A percentile compares a stretch with the other conserved stretches of the same genome.
These are phyloP conservation scores for Girardinichthys multiradiatus DNA, from an alignment of 2,113 vertebrate genomes.

Conservation along the genomic window DNA sequence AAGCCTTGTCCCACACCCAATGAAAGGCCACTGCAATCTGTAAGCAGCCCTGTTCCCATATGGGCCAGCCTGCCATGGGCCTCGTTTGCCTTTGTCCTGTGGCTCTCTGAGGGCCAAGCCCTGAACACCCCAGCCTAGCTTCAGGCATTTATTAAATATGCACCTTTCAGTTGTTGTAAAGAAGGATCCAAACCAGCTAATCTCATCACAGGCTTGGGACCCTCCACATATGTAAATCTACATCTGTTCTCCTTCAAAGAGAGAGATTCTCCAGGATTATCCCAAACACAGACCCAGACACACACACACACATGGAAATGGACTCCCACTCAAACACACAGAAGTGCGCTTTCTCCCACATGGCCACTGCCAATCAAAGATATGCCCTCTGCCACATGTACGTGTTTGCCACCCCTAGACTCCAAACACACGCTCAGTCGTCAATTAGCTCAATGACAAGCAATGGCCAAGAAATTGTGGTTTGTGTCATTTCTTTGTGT, in stretches of 20 bases:
- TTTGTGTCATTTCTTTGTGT: conserved; percentile 86
- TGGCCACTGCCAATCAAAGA: conserved; percentile 85
- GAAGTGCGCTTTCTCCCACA: conserved; percentile 70
- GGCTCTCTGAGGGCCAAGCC: conserved; percentile 86
- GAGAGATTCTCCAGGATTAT: conserved; percentile 93
- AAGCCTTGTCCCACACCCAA: conserved; percentile 79
- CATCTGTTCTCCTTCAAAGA: conserved; percentile 98
- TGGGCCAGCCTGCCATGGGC: conserved; percentile 84
- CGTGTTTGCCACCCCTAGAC: conserved; percentile 50
- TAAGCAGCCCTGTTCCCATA: conserved; percentile 87
- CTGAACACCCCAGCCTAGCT: conserved; percentile 85
- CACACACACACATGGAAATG: conserved; percentile 61
- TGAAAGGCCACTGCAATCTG: conserved; percentile 82
- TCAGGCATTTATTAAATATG: conserved; percentile 99
- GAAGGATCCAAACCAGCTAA: conserved; percentile 88
- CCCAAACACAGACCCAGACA: conserved; percentile 77
- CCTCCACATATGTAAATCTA: conserved; percentile 99
- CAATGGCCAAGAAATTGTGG: conserved; percentile 88
- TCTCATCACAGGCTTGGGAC: conserved; percentile 97
- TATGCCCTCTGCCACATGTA: conserved; percentile 81
- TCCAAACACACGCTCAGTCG: conserved; percentile 68
- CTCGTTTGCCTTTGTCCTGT: conserved; percentile 84
- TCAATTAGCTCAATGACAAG: conserved; percentile 79
- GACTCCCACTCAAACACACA: conserved; percentile 52
- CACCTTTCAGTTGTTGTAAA: conserved; percentile 91